Conservation (phyloP, 2,888 invertebrate genomes). For the Archaeoteleia sp. region DNA sequence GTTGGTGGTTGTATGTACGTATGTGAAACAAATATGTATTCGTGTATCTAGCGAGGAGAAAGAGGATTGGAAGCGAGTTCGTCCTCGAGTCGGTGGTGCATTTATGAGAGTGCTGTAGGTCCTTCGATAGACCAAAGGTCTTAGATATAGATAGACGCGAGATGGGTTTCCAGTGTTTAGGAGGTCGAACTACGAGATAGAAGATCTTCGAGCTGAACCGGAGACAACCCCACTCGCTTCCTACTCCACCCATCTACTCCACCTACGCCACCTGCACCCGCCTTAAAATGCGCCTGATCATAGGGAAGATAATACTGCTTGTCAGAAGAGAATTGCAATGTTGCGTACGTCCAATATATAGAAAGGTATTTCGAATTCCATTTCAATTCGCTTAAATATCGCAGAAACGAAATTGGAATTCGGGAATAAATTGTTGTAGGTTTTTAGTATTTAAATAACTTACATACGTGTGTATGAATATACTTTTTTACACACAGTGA, state of each 20-base stretch:
- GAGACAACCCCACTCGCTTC: conserved; percentile 51
- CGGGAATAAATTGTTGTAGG: no score
- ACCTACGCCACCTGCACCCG: conserved; percentile 59
- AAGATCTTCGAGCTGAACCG: conserved; percentile 18
- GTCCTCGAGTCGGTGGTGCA: conserved; percentile 53
- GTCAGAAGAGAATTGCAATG: no score
- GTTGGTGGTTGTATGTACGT: neutral
- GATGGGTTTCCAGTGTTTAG: conserved; percentile 65
- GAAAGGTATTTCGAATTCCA: neutral
- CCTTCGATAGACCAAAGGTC: conserved; percentile 48
- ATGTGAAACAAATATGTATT: conserved; percentile 8
- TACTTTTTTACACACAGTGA: no score
- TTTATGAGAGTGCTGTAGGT: conserved; percentile 62
- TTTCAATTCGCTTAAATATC: no score
- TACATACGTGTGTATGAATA: no score
- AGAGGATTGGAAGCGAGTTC: conserved; percentile 12
- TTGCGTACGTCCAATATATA: neutral
- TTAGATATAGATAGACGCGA: conserved; percentile 56
- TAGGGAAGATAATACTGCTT: conserved; percentile 16
- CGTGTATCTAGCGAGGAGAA: neutral
- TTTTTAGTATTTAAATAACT: no score
- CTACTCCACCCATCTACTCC: conserved; percentile 47
- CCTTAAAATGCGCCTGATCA: conserved; percentile 52
- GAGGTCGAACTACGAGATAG: conserved; percentile 54
- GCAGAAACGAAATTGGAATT: no score